Evolutionary conservation across 2,113 vertebrate genomes (phyloP).

Genomic region (Menidia beryllina): DNA sequence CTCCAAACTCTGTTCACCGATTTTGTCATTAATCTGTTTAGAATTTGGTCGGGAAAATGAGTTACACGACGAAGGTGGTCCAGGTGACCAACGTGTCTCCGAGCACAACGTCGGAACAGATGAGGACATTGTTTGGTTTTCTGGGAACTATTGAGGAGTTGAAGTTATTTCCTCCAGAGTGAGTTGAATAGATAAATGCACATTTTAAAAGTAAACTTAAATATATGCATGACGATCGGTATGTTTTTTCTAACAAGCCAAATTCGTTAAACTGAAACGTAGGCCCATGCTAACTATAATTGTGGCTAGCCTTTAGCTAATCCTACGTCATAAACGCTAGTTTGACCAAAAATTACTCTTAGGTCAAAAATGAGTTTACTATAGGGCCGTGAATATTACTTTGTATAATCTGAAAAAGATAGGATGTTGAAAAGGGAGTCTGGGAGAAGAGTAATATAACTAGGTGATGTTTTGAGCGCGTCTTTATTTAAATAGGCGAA

Average conservation of each 20-base stretch:
- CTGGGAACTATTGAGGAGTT: constrained; percentile 93
- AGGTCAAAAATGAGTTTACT: no score
- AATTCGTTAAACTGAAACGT: fast-evolving
- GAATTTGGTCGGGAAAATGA: constrained; percentile 70
- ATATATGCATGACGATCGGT: no score
- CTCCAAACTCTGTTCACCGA: neutral
- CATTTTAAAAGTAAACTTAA: fast-evolving
- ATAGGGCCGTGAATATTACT: no score
- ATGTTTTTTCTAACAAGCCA: neutral
- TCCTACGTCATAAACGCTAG: neutral
- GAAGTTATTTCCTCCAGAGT: constrained; percentile 93
- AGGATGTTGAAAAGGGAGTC: no score
- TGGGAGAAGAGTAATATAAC: no score
- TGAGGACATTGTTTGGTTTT: constrained; percentile 94
- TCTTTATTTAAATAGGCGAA: no score
- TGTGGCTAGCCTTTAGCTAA: neutral
- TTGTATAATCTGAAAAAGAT: no score
- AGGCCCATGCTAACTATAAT: constrained; percentile 36
- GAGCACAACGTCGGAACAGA: constrained; percentile 94
- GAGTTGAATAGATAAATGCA: constrained; percentile 63
- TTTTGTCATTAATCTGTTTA: neutral
- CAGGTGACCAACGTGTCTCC: constrained; percentile 96
- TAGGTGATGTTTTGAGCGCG: no score
- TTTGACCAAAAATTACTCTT: neutral
- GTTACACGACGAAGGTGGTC: constrained; percentile 90